phyloP scores from a whole-genome alignment of 53 echinoderm and acorn worm species.

The Stichopus horrens region DNA sequence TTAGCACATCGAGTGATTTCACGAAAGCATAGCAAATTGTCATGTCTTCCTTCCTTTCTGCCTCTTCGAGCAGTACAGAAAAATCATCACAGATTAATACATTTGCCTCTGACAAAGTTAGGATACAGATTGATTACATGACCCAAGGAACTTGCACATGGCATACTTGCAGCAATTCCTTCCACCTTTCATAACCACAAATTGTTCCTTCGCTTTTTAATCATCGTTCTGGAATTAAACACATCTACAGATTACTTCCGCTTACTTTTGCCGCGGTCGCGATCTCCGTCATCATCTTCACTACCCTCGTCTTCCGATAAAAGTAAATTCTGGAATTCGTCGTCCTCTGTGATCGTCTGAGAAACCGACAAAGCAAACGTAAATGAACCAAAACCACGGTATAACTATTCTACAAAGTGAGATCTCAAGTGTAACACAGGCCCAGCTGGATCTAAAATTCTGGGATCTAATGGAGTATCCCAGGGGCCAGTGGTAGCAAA shows the following conservation, averaged over 20 bases:
- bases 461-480: too few relatives aligned
- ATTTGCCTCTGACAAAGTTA: not conserved
- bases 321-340: conserved; percentile 80
- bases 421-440: too few relatives aligned
- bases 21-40: too few relatives aligned
- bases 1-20: too few relatives aligned
- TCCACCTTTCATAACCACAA: not conserved
- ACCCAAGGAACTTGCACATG: not conserved
- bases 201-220: not conserved
- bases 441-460: too few relatives aligned
- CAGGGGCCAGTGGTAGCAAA: too few relatives aligned
- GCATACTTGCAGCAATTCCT: not conserved
- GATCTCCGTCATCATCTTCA: conserved; percentile 56
- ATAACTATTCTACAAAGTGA: too few relatives aligned
- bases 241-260: too few relatives aligned
- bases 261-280: conserved; percentile 23
- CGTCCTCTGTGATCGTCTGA: conserved; percentile 88
- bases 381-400: too few relatives aligned
- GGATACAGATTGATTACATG: too few relatives aligned
- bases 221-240: not conserved
- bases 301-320: conserved; percentile 72
- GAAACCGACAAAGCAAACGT: not conserved
- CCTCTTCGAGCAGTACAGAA: too few relatives aligned
- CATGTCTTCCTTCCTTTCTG: too few relatives aligned
- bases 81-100: not conserved